Evolutionary conservation across 1,140 invertebrate genomes (phyloP).

Genomic region (Philopotamus ludificatus): DNA sequence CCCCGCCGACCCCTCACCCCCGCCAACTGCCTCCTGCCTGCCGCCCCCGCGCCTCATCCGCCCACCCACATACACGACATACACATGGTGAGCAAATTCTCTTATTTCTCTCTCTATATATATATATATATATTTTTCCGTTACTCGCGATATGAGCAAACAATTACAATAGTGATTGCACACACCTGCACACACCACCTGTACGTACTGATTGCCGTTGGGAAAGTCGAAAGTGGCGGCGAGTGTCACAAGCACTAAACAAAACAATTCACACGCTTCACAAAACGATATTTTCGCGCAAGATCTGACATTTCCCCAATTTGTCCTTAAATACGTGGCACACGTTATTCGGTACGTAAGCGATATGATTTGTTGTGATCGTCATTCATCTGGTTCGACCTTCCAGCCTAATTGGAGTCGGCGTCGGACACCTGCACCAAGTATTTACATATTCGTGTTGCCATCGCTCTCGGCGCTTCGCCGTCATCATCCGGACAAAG

Average conservation of each 20-base stretch:
- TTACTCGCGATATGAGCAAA: not conserved
- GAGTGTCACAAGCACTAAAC: no score
- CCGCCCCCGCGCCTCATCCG: constrained; percentile 46
- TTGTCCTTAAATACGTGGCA: no score
- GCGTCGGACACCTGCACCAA: constrained; percentile 32
- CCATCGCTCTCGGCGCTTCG: not conserved
- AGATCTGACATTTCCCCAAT: no score
- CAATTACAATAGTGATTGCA: not conserved
- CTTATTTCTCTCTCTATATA: constrained; percentile 6
- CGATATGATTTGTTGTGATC: not conserved
- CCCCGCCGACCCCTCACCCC: constrained; percentile 54
- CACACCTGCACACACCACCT: constrained; percentile 5
- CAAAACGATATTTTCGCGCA: no score
- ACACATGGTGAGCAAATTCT: constrained; percentile 55
- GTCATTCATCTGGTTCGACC: constrained; percentile 21
- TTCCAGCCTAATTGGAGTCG: constrained; percentile 26
- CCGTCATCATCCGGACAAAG: not conserved
- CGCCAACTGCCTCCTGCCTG: constrained; percentile 58
- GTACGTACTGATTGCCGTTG: constrained; percentile 7
- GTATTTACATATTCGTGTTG: constrained; percentile 25
- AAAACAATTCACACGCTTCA: no score
- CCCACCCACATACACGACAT: constrained; percentile 46
- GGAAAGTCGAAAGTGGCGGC: constrained; percentile 25
- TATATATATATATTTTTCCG: constrained; percentile 3
- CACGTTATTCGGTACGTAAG: not conserved